phyloP scores from a whole-genome alignment of 64 coral and sea anemone genomes.

The Platygyra sinensis region DNA sequence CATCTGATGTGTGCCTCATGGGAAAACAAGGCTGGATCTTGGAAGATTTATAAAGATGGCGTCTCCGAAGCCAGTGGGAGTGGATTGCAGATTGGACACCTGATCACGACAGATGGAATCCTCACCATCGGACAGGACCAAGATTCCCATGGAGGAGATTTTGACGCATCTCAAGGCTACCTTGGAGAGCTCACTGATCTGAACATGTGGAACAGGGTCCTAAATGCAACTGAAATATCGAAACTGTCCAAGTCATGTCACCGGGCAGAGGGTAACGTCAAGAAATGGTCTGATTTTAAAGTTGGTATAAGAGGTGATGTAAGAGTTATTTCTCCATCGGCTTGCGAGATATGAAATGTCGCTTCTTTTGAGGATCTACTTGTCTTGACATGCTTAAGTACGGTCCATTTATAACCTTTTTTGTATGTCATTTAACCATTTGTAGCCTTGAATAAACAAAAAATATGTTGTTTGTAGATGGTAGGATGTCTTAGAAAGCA shows the following conservation, averaged over 20 bases:
- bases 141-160: slow-evolving; percentile 24
- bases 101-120: not conserved
- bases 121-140: slow-evolving; percentile 41
- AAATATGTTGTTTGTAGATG: no score
- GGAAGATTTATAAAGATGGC: slow-evolving; percentile 54
- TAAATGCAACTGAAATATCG: slow-evolving; percentile 19
- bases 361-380: no score
- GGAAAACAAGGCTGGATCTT: slow-evolving; percentile 26
- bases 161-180: not conserved
- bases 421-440: no score
- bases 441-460: no score
- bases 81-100: not conserved
- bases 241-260: slow-evolving; percentile 16
- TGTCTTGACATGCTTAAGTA: no score
- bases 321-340: slow-evolving; percentile 7
- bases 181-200: slow-evolving; percentile 36
- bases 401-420: no score
- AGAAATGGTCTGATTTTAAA: slow-evolving; percentile 20
- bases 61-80: not conserved
- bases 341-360: not conserved
- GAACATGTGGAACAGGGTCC: slow-evolving; percentile 52
- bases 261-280: not conserved
- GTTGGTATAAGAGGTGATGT: slow-evolving; percentile 16
- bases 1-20: slow-evolving; percentile 34
- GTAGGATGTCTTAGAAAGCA: no score